Percentiles rank a stretch among this genome's conserved stretches.
phyloP scores from a whole-genome alignment of 2,113 vertebrate species.

The Ageneiosus marmoratus region DNA sequence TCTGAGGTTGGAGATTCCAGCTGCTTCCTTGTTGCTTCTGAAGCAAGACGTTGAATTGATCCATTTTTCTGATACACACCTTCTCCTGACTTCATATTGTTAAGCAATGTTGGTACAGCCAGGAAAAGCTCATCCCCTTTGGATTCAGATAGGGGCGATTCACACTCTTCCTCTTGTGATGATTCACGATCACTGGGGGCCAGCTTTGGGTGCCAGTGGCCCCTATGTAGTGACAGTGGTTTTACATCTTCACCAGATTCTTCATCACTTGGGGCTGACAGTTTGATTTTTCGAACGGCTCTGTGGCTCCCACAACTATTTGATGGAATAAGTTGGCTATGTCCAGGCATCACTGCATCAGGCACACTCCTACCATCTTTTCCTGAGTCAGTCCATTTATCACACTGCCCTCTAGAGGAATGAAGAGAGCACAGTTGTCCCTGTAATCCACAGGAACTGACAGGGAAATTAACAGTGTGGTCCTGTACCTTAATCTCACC shows the following conservation, averaged over 20 bases:
- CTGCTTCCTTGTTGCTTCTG: conserved; percentile 53
- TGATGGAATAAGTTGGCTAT: conserved; percentile 49
- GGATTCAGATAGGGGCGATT: conserved; percentile 52
- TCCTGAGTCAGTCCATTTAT: conserved; percentile 45
- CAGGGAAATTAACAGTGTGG: conserved; percentile 61
- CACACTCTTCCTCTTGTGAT: conserved; percentile 61
- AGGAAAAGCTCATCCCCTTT: conserved; percentile 62
- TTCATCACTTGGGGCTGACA: conserved; percentile 61
- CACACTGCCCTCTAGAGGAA: conserved; percentile 55
- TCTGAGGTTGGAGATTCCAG: conserved; percentile 57
- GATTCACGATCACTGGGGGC: conserved; percentile 60
- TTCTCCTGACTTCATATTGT: conserved; percentile 61
- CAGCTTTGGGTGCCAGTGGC: conserved; percentile 52
- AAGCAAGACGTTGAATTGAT: conserved; percentile 34
- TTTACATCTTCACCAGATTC: conserved; percentile 59
- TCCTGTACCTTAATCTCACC: conserved; percentile 72
- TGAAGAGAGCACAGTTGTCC: conserved; percentile 68
- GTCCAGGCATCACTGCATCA: conserved; percentile 44
- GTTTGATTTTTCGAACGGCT: conserved; percentile 66
- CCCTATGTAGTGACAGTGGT: conserved; percentile 39
- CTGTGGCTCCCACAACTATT: conserved; percentile 45
- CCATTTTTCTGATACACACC: conserved; percentile 30
- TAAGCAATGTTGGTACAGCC: conserved; percentile 60
- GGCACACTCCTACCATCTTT: conserved; percentile 44
- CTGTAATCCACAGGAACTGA: conserved; percentile 59